Base-by-base conservation (phyloP, 2,888 invertebrate genomes). In the Creontiades dilutus region DNA sequence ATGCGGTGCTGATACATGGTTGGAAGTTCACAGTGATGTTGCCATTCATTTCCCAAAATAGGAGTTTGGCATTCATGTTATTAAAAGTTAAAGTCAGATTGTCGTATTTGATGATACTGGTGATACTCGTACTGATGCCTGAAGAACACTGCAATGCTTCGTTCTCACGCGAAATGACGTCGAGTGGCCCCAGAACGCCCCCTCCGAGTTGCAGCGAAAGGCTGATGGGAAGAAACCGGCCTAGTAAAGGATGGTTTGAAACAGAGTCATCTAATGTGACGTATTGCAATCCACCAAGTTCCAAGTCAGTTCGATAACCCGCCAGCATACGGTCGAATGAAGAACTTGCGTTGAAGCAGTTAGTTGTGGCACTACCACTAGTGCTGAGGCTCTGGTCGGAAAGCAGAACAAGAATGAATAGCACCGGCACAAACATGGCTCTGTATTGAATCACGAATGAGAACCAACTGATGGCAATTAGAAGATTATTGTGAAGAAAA, bases 31-130 rank as follows among this genome's bases (percentile, higher is more conserved):
- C 12, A 19, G 68, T 23, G 19, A 68, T 0, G 0, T 11, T 68
- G 1, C 68, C 68, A 0, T 19, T 7, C 23, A 23, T 23, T 80
- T 80, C 48, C 80, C 80, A 80, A 46, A 46, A 46, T n/a, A 80
- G 12, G 23, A 80, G 14, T 46, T 37, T 19, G 46, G 48, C 80
- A 11, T 80, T 48, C 46, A 80, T 48, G 48, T 46, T 48, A 4
- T 80, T n/a, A 46, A 80, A 80, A 11, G 46, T 46, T 14, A 80
- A 4, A 11, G 19, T n/a, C 48, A 80, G 14, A 46, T 37, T 46
- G 19, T 37, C 80, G 80, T 80, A 80, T 13, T 37, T 16, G n/a
- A 80, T 68, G 3, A 68, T 68, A 11, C 68, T 27, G 23, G 68
- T 12, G 68, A 68, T 68, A 13, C 19, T 68, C 23, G 68, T 68